phyloP scores from a whole-genome alignment of 2,113 vertebrate species.

The Hymenochirus boettgeri region DNA sequence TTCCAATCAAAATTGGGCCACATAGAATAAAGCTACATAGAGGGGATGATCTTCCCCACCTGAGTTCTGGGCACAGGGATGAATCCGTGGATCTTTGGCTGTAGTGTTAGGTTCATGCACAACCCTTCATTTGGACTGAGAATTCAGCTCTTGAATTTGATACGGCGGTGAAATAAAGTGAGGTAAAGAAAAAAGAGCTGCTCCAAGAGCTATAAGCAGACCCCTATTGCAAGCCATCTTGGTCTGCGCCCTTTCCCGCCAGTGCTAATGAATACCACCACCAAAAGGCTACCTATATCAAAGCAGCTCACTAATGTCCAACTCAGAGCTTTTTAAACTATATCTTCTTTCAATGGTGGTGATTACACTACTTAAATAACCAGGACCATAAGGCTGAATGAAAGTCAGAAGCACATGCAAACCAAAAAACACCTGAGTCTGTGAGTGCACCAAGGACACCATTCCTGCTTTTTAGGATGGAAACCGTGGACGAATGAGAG shows the following conservation, averaged over 20 bases:
- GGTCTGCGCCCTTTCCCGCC: constrained; percentile 88
- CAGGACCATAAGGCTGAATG: constrained; percentile 96
- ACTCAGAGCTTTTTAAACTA: constrained; percentile 95
- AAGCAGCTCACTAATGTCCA: constrained; percentile 97
- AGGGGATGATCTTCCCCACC: constrained; percentile 85
- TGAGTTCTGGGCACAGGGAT: constrained; percentile 66
- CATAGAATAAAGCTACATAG: constrained; percentile 92
- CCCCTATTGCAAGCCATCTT: constrained; percentile 91
- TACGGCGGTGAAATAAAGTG: constrained; percentile 95
- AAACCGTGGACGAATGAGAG: constrained; percentile 59
- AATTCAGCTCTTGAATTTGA: constrained; percentile 91
- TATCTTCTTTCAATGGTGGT: constrained; percentile 97
- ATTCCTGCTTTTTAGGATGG: constrained; percentile 67
- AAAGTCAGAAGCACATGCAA: constrained; percentile 97
- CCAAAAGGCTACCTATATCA: constrained; percentile 91
- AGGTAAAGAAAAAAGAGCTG: constrained; percentile 85
- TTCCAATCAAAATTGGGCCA: constrained; percentile 92
- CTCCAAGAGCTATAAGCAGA: constrained; percentile 84
- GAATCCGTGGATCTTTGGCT: constrained; percentile 62
- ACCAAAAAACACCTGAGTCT: constrained; percentile 94
- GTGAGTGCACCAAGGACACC: constrained; percentile 71
- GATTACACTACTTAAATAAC: constrained; percentile 98
- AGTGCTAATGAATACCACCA: constrained; percentile 95
- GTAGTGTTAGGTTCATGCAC: constrained; percentile 73
- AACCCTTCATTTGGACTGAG: constrained; percentile 75